Conservation (phyloP, 2,113 vertebrate species). For the Raja brachyura region DNA sequence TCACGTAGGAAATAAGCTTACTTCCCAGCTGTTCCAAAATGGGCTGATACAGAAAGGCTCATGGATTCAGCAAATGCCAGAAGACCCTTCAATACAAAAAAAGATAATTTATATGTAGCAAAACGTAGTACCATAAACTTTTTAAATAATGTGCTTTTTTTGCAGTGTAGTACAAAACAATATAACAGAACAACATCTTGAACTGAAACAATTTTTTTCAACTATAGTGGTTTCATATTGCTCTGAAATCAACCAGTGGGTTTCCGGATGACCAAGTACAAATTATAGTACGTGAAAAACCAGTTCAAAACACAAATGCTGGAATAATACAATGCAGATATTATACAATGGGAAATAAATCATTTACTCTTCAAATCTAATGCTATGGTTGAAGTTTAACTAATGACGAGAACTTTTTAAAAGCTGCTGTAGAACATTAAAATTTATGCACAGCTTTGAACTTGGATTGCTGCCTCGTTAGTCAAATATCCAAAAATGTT, state of each 20-base stretch:
- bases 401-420: background rate
- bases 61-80: constrained; percentile 72
- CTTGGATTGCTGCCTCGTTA: background rate
- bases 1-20: constrained; percentile 49
- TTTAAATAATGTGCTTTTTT: background rate
- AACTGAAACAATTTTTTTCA: background rate
- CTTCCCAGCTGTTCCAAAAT: constrained; percentile 72
- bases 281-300: background rate
- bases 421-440: background rate
- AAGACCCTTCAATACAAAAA: constrained; percentile 64
- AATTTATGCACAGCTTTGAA: background rate
- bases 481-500: background rate
- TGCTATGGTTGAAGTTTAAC: background rate
- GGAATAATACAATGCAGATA: background rate
- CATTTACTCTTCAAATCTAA: background rate
- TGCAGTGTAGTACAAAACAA: background rate
- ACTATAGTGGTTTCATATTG: background rate
- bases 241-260: background rate
- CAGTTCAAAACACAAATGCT: background rate
- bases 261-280: background rate
- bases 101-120: background rate
- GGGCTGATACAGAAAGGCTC: constrained; percentile 60
- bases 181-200: background rate
- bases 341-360: background rate
- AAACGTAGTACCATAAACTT: background rate